phyloP scores from a whole-genome alignment of 2,113 vertebrate genomes.

The Phrynocephalus versicolor region DNA sequence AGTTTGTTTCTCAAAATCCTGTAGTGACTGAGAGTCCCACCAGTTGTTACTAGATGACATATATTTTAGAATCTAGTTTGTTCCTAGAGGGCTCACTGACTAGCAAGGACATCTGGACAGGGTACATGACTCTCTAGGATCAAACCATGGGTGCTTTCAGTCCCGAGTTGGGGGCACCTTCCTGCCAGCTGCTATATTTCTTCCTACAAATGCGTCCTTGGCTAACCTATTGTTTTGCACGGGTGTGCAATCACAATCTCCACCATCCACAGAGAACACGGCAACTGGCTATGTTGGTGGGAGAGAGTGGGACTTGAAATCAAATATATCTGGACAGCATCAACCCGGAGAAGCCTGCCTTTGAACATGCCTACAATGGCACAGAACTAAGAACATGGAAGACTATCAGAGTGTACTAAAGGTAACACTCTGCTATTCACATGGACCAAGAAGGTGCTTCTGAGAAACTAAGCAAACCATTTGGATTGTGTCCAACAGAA shows the following conservation, averaged over 20 bases:
- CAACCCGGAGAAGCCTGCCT: neutral
- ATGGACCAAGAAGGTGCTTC: neutral
- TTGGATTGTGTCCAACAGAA: neutral
- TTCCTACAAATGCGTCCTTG: neutral
- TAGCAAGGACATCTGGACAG: neutral
- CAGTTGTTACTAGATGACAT: neutral
- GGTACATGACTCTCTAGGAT: neutral
- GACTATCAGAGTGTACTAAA: neutral
- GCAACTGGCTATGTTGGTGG: neutral
- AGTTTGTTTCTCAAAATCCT: neutral
- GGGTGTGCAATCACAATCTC: neutral
- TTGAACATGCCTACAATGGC: neutral
- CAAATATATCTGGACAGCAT: neutral
- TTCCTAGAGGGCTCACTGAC: neutral
- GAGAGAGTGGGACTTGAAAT: neutral
- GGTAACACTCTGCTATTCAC: neutral
- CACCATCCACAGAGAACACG: neutral
- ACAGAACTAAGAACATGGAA: neutral
- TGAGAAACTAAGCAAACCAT: neutral
- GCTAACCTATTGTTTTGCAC: neutral
- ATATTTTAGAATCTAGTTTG: neutral
- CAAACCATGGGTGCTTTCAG: neutral
- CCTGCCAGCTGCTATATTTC: neutral
- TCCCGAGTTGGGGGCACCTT: neutral
- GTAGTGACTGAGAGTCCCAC: neutral